Evolutionary conservation across 1,140 invertebrate genomes (phyloP), one percentile per base, ranked within the genome.

Genomic region (Drosophila kanapiae): DNA sequence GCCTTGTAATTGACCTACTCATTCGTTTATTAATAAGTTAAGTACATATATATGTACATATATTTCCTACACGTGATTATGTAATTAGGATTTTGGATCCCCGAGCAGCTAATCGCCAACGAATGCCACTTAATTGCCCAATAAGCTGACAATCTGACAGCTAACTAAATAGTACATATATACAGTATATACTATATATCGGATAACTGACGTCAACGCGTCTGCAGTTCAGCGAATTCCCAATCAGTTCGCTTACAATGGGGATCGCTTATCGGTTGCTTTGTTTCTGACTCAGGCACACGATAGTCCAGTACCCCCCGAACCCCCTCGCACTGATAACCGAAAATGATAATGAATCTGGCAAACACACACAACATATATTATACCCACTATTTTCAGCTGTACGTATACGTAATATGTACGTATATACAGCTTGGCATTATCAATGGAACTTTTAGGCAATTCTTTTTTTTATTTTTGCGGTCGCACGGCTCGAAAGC

Each of bases 401-500:
- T 33, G 14, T 51, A 27, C 47, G 47, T 29, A 61, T 63, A 48
- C 16, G 18, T 60, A 58, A 27, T 29, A 18, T 7, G 33, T 48
- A 13, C 16, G 11, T 38, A 69, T 69, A 48, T 72, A 37, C 37
- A 75, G 60, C 80, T 58, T 40, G 48, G 42, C 61, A 87, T 87
- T 88, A 88, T 87, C 84, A 87, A 87, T 88, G 83, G 83, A 87
- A 87, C 82, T 87, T 87, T 87, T 87, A 65, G 76, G 49, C 71
- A 54, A 62, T 63, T 82, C 38, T 45, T 47, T 38, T 47, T 68
- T 47, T 71, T 75, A 54, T 54, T 72, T 67, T 56, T 72, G 67
- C 68, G 67, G 61, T 72, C 58, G 75, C 70, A 78, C 62, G 69
- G 53, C 29, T 59, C 27, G 31, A 75, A 63, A 64, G 65, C 45